Percentiles rank a stretch among this genome's conserved stretches.
Evolutionary conservation across 2,888 invertebrate species (phyloP).

Genomic region (Drosophila neotestacea): DNA sequence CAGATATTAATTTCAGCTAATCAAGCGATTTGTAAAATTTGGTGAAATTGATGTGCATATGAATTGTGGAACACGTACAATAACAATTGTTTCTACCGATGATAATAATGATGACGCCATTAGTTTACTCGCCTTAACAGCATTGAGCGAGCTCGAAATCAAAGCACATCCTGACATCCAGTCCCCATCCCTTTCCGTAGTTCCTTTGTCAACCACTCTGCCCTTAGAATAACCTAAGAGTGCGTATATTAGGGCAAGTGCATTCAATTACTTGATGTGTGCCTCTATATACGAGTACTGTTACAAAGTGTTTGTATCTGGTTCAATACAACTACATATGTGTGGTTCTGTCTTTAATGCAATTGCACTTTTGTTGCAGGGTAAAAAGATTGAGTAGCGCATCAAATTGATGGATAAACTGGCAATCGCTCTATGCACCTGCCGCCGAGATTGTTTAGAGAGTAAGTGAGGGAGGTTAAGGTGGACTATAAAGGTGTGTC

Average conservation of each 20-base stretch:
- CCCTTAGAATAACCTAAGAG: conserved; percentile 26
- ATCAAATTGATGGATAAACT: conserved; percentile 73
- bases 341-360: conserved; percentile 40
- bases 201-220: conserved; percentile 12
- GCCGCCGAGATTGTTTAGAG: conserved; percentile 30
- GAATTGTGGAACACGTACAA: conserved; percentile 19
- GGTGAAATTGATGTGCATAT: conserved; percentile 2
- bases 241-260: conserved; percentile 47
- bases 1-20: too few species aligned
- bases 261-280: conserved; percentile 80
- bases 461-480: background rate
- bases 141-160: conserved; percentile 63
- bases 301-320: conserved; percentile 58
- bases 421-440: conserved; percentile 28
- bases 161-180: conserved; percentile 42
- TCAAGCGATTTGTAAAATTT: background rate
- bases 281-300: conserved; percentile 50
- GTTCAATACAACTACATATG: conserved; percentile 7
- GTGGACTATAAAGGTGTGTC: conserved; percentile 34
- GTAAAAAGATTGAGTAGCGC: conserved; percentile 59
- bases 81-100: conserved; percentile 27
- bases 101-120: conserved; percentile 34
- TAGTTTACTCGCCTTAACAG: conserved; percentile 72
- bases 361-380: conserved; percentile 69
- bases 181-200: conserved; percentile 4